Evolutionary conservation across 2,888 invertebrate species (phyloP).

Genomic region (Coenonympha arcania): DNA sequence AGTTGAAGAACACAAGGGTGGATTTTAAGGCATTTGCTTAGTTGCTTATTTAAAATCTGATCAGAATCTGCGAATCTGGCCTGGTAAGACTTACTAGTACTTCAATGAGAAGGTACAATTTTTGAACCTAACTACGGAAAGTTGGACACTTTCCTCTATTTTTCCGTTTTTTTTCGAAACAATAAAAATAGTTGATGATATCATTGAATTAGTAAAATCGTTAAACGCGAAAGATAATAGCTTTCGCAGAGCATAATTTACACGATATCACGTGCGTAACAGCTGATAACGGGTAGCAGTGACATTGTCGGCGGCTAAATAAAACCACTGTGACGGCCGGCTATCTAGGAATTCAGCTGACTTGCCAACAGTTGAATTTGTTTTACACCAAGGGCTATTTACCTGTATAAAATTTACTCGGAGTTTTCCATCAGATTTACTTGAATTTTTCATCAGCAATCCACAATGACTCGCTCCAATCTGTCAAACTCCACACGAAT

Average conservation of each 20-base stretch:
- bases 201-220: slow-evolving; percentile 1
- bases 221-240: slow-evolving; percentile 7
- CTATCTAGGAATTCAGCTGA: slow-evolving; percentile 27
- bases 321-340: slow-evolving; percentile 24
- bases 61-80: no score
- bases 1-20: no score
- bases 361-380: slow-evolving; percentile 28
- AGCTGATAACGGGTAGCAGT: slow-evolving; percentile 21
- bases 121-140: no score
- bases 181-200: not conserved
- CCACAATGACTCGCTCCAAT: no score
- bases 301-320: slow-evolving; percentile 27
- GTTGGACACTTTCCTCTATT: not conserved
- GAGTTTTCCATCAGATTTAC: no score
- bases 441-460: no score
- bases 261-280: slow-evolving; percentile 25
- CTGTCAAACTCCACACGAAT: no score
- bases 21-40: no score
- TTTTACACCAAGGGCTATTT: slow-evolving; percentile 11
- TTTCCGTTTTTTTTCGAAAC: not conserved
- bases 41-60: no score
- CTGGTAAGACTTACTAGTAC: no score
- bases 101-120: no score
- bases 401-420: not conserved
- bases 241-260: slow-evolving; percentile 5